A percentile compares a stretch with the other conserved stretches of the same genome.
phyloP scores from a whole-genome alignment of 2,113 vertebrate species.

The Heptranchias perlo region DNA sequence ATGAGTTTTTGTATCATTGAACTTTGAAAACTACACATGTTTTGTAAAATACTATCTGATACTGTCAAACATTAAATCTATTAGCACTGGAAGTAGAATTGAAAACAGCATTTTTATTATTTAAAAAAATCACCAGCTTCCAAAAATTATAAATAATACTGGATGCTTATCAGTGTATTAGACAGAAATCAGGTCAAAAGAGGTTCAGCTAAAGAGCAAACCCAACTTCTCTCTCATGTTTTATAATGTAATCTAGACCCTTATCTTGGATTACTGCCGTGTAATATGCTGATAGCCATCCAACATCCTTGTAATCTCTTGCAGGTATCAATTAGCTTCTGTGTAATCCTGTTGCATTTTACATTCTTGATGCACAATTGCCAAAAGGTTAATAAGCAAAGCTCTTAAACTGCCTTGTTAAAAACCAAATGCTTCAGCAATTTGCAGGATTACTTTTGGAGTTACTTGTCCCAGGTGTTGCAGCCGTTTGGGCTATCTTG shows the following conservation, averaged over 20 bases:
- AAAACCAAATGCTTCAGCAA: conserved; percentile 12
- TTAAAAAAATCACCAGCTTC: background rate
- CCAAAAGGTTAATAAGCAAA: conserved; percentile 34
- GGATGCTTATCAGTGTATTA: background rate
- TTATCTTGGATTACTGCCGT: conserved; percentile 21
- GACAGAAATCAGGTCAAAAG: background rate
- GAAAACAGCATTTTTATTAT: background rate
- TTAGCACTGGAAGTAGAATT: background rate
- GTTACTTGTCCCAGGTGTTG: background rate
- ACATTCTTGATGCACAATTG: background rate
- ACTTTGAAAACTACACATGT: background rate
- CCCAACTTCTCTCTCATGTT: background rate
- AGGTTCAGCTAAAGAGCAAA: background rate
- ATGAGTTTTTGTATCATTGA: background rate
- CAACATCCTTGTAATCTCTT: conserved; percentile 24
- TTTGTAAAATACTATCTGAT: background rate
- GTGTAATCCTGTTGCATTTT: conserved; percentile 27
- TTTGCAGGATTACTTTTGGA: conserved; percentile 13
- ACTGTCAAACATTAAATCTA: background rate
- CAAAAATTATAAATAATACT: background rate
- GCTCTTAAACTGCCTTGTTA: conserved; percentile 21
- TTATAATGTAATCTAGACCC: background rate
- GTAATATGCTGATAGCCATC: background rate
- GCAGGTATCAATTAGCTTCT: conserved; percentile 29
- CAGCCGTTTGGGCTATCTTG: background rate